phyloP scores from a whole-genome alignment of 2,797 vertebrate genomes.

The Enteromius unitaeniatus region DNA sequence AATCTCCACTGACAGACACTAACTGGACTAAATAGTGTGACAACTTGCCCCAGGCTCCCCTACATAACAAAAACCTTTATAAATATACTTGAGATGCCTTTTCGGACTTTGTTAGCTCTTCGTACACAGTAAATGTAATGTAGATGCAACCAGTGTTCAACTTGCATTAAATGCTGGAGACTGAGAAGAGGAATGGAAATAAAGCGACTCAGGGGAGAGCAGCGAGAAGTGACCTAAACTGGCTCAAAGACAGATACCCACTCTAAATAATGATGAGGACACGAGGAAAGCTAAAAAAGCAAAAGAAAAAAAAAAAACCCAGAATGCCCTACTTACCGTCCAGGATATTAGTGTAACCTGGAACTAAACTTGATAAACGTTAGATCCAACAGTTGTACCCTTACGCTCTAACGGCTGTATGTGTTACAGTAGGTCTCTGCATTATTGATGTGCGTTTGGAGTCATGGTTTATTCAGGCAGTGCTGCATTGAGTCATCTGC shows the following conservation, averaged over 20 bases:
- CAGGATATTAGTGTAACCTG: slow-evolving; percentile 34
- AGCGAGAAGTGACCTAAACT: slow-evolving; percentile 41
- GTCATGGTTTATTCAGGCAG: slow-evolving; percentile 43
- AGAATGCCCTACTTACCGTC: slow-evolving; percentile 19
- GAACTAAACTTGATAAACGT: slow-evolving; percentile 31
- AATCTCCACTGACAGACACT: not conserved
- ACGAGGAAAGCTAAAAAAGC: not conserved
- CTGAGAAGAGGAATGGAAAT: slow-evolving; percentile 27
- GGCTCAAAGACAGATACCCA: slow-evolving; percentile 41
- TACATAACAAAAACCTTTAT: not conserved
- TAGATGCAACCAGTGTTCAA: slow-evolving; percentile 11
- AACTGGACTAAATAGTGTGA: not conserved
- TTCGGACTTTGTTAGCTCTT: slow-evolving; percentile 1
- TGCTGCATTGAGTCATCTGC: slow-evolving; percentile 30
- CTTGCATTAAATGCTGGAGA: slow-evolving; percentile 35
- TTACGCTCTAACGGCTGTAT: slow-evolving; percentile 14
- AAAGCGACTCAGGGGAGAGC: slow-evolving; percentile 23
- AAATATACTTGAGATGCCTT: not conserved
- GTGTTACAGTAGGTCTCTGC: slow-evolving; percentile 35
- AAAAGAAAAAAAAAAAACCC: not conserved
- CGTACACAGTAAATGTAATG: slow-evolving; percentile 1
- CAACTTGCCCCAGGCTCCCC: not conserved
- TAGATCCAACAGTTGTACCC: slow-evolving; percentile 15
- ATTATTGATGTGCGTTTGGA: slow-evolving; percentile 44
- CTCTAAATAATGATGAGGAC: slow-evolving; percentile 45